Evolutionary conservation across 2,113 vertebrate species (phyloP).

Genomic region (Dipodomys spectabilis): DNA sequence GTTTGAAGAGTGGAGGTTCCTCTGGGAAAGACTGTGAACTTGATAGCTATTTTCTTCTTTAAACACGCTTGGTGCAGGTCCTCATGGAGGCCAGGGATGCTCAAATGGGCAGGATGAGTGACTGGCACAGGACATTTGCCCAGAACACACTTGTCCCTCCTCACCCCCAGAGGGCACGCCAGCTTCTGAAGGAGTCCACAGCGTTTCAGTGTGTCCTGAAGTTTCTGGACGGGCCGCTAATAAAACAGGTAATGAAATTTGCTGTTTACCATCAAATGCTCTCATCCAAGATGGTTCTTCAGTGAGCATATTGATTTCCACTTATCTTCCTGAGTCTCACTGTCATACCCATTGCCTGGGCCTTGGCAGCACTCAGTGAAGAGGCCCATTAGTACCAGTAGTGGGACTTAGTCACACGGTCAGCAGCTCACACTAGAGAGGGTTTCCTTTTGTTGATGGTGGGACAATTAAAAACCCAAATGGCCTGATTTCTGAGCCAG

Average conservation of each 20-base stretch:
- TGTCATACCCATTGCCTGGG: background rate
- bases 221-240: slow-evolving; percentile 84
- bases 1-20: background rate
- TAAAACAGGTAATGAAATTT: slow-evolving; percentile 87
- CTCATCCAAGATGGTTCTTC: background rate
- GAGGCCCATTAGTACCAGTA: background rate
- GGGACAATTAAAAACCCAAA: background rate
- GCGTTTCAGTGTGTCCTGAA: slow-evolving; percentile 89
- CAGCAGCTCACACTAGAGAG: slow-evolving; percentile 25
- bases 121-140: slow-evolving; percentile 88
- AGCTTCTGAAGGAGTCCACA: slow-evolving; percentile 74
- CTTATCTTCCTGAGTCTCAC: rapidly evolving
- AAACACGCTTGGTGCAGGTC: background rate
- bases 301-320: background rate
- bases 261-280: rapidly evolving
- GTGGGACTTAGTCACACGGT: background rate
- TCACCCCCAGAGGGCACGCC: slow-evolving; percentile 84
- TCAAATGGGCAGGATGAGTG: slow-evolving; percentile 59
- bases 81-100: background rate
- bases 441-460: background rate
- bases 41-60: background rate
- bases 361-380: background rate
- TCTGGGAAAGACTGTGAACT: background rate
- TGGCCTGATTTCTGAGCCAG: background rate
- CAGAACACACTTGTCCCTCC: slow-evolving; percentile 85